Evolutionary conservation across 2,888 invertebrate genomes (phyloP).

Genomic region (Ormyrus rosae): DNA sequence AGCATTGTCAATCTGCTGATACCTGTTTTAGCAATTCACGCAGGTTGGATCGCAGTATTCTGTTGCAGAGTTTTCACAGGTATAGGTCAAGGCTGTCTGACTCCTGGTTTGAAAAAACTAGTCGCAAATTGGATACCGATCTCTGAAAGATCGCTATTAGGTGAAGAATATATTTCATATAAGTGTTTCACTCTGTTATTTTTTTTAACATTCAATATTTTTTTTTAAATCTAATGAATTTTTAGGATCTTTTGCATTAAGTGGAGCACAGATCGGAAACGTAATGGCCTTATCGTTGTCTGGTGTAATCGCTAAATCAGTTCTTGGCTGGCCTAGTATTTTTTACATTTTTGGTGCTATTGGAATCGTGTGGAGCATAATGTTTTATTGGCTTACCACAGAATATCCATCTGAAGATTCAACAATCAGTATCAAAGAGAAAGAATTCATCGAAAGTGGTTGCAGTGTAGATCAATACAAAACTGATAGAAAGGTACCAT

Average conservation of each 20-base stretch:
- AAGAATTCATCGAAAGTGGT: slow-evolving; percentile 81
- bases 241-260: slow-evolving; percentile 67
- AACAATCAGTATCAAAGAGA: slow-evolving; percentile 81
- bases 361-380: slow-evolving; percentile 80
- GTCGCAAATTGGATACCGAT: slow-evolving; percentile 85
- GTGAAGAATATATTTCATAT: slow-evolving; percentile 61
- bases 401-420: slow-evolving; percentile 80
- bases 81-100: slow-evolving; percentile 83
- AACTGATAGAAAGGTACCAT: slow-evolving; percentile 63
- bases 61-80: slow-evolving; percentile 84
- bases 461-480: slow-evolving; percentile 65
- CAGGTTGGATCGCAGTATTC: slow-evolving; percentile 81
- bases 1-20: slow-evolving; percentile 75
- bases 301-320: slow-evolving; percentile 78
- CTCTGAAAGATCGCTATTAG: slow-evolving; percentile 76
- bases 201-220: slow-evolving; percentile 1
- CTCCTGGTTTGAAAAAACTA: slow-evolving; percentile 83
- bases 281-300: slow-evolving; percentile 81
- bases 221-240: background rate
- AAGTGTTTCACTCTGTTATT: slow-evolving; percentile 35
- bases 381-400: slow-evolving; percentile 81
- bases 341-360: slow-evolving; percentile 85
- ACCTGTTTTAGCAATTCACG: slow-evolving; percentile 77
- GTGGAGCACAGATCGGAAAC: slow-evolving; percentile 83
- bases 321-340: slow-evolving; percentile 86